Percentiles rank a stretch among this genome's conserved stretches.
Evolutionary conservation across 2,113 vertebrate species (phyloP).

Genomic region (Ceyx melanurus): DNA sequence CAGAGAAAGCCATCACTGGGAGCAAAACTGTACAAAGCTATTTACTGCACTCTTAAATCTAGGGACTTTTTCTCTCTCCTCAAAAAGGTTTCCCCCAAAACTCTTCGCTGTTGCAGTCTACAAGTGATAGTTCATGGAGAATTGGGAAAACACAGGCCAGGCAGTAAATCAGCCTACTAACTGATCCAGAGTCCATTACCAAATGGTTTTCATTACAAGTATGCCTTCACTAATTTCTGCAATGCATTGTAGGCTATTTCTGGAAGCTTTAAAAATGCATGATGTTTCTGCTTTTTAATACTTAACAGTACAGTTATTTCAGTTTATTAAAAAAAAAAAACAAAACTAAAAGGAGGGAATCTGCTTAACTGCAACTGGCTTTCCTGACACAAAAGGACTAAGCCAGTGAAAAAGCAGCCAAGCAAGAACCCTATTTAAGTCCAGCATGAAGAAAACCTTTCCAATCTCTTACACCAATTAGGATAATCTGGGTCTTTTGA

Average conservation of each 20-base stretch:
- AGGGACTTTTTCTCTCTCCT: background rate
- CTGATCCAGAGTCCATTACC: constrained; percentile 35
- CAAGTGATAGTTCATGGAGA: background rate
- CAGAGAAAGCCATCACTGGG: background rate
- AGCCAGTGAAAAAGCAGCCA: constrained; percentile 9
- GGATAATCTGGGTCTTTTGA: constrained; percentile 55
- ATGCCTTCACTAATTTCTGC: constrained; percentile 55
- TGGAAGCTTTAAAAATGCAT: constrained; percentile 55
- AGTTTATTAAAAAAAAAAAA: constrained; percentile 46
- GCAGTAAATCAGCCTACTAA: constrained; percentile 41
- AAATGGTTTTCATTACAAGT: constrained; percentile 43
- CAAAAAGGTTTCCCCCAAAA: background rate
- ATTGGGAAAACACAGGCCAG: background rate
- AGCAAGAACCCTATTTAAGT: constrained; percentile 40
- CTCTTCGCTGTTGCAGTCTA: background rate
- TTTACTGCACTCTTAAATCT: background rate
- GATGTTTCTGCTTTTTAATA: constrained; percentile 54
- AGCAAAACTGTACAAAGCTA: background rate
- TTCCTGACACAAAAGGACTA: constrained; percentile 39
- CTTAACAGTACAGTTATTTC: constrained; percentile 53
- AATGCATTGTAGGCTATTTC: constrained; percentile 54
- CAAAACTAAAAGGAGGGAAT: background rate
- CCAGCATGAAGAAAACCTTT: constrained; percentile 44
- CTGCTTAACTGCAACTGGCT: constrained; percentile 15
- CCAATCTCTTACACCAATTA: constrained; percentile 56